Base-by-base conservation (phyloP, 1,140 invertebrate genomes). In the Anastrepha obliqua region DNA sequence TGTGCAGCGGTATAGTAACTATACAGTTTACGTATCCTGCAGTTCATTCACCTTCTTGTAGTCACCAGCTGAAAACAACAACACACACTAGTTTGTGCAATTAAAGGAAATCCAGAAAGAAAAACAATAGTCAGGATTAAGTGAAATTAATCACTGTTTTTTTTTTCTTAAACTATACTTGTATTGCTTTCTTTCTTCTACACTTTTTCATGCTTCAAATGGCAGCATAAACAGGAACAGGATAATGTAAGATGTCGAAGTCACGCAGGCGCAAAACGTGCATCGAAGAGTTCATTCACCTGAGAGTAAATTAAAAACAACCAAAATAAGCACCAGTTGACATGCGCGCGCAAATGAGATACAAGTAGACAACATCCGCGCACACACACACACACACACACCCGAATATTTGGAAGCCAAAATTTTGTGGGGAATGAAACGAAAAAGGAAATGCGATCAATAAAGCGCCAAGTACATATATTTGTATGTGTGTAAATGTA, bases 101-200 rank as follows among this genome's bases (percentile, higher is more conserved):
- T 13, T 81, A 81, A 55, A 20, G 47, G 74, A 81, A 81, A 58
- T 20, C 15, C 2, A 20, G 74, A 81, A 81, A 81, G 6, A 15
- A 81, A 81, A 81, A 81, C 74, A 81, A 55, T 9, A n/a, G 74
- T 17, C 47, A 81, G 74, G 74, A 81, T 81, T 81, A 81, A 81
- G 8, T 29, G 13, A 20, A 81, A 81, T 81, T 55, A 81, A 81
- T 81, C 74, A 74, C 67, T 15, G 51, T 17, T 3, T 62, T 62
- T 4, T 62, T 62, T 13, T 55, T 55, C 51, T 8, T 8, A 55
- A 55, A 8, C 6, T 55, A 11, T 55, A 62, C 60, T 62, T 62
- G 15, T 62, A 13, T 9, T 13, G 4, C 8, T 62, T 62, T 62
- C 60, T 39, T 67, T 39, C 29, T 39, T 67, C 64, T 11, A 5